These are phyloP conservation scores for Neogale vison DNA, from an alignment of 2,113 vertebrate genomes.

Conservation along the genomic window DNA sequence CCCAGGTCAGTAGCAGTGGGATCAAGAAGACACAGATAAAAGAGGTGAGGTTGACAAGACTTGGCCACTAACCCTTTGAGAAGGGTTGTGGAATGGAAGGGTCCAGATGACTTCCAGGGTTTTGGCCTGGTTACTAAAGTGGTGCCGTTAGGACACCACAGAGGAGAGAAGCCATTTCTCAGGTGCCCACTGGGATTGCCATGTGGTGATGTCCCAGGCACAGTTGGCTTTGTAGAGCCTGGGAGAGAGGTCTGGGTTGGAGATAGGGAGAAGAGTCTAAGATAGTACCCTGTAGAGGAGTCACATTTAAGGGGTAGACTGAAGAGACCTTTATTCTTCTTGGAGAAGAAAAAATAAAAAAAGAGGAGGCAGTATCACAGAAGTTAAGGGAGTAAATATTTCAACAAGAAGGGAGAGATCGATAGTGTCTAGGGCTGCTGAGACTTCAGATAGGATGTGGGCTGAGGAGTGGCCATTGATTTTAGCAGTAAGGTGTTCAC, in stretches of 20 bases:
- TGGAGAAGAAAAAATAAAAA: not conserved
- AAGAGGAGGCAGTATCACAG: not conserved
- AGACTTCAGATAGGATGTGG: not conserved
- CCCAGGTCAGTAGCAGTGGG: not conserved
- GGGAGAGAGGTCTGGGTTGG: not conserved
- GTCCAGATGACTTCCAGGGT: not conserved
- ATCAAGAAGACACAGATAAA: not conserved
- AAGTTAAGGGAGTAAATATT: conserved; percentile 15
- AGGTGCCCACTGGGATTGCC: not conserved
- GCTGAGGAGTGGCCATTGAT: not conserved
- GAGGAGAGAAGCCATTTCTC: not conserved
- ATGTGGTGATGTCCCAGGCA: not conserved
- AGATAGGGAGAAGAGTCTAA: not conserved
- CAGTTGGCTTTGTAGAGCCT: not conserved
- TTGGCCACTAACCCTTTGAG: not conserved
- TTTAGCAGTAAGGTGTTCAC: not conserved
- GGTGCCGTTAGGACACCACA: not conserved
- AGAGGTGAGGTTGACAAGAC: not conserved
- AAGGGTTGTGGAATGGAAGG: not conserved
- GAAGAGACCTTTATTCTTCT: not conserved
- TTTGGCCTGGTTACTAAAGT: not conserved
- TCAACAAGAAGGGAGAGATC: not conserved
- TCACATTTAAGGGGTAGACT: not conserved
- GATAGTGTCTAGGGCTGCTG: not conserved
- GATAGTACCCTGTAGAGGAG: not conserved